Percentiles rank a stretch among this genome's conserved stretches.
These are phyloP conservation scores for Ochropacha duplaris DNA, from an alignment of 2,888 invertebrate species.

Conservation along the genomic window DNA sequence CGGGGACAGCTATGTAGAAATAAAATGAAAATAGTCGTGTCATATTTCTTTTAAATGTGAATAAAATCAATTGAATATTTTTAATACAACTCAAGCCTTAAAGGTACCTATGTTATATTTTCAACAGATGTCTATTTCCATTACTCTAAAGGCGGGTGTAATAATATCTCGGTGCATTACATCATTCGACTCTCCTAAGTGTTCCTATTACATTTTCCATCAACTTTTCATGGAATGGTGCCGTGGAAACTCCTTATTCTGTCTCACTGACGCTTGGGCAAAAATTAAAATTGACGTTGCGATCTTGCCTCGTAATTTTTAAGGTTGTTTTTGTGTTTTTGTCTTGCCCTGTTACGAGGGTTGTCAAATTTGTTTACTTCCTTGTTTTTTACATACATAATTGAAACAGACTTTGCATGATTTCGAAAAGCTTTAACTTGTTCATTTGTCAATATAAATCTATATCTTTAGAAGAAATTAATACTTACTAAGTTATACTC, in stretches of 20 bases:
- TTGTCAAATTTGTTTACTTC: not conserved
- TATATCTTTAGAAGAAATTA: too few species aligned
- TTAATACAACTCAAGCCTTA: not conserved
- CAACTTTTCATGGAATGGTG: slow-evolving; percentile 33
- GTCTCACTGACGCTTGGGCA: not conserved
- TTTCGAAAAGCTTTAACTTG: not conserved
- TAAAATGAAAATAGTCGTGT: too few species aligned
- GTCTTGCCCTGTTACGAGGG: not conserved
- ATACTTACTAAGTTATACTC: too few species aligned
- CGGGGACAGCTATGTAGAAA: too few species aligned
- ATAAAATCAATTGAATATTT: not conserved
- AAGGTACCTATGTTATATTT: too few species aligned
- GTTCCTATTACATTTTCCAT: slow-evolving; percentile 46
- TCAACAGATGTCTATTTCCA: not conserved
- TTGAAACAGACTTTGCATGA: not conserved
- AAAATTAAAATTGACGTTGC: not conserved
- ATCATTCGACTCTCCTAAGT: slow-evolving; percentile 36
- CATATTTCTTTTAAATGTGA: too few species aligned
- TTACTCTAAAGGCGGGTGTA: slow-evolving; percentile 4
- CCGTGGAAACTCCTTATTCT: slow-evolving; percentile 25
- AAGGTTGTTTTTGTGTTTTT: not conserved
- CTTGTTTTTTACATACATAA: not conserved
- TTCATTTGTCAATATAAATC: too few species aligned
- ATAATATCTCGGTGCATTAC: slow-evolving; percentile 35
- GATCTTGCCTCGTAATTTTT: not conserved